phyloP scores from a whole-genome alignment of 2,797 vertebrate genomes.

The Psittacula derbiana region DNA sequence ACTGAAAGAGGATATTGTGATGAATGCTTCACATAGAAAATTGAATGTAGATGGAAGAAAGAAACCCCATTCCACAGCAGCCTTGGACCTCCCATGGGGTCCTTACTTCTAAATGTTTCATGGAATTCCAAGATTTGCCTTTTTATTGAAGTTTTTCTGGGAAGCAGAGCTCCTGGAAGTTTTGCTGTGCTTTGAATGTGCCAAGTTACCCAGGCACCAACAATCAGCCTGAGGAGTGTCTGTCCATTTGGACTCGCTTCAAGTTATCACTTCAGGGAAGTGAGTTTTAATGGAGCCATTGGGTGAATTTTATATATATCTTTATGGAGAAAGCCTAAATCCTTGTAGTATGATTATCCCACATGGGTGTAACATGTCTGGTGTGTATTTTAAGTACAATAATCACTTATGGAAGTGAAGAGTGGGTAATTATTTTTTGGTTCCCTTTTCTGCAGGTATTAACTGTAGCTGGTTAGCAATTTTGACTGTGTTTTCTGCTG shows the following conservation, averaged over 20 bases:
- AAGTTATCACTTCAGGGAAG: neutral
- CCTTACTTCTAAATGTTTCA: neutral
- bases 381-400: neutral
- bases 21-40: rapidly evolving
- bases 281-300: neutral
- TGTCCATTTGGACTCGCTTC: rapidly evolving
- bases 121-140: neutral
- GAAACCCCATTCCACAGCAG: neutral
- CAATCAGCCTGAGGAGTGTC: no score
- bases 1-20: neutral
- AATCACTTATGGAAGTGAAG: rapidly evolving
- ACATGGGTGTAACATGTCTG: rapidly evolving
- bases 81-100: neutral
- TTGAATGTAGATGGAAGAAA: no score
- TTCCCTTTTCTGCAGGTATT: neutral
- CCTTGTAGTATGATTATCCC: neutral
- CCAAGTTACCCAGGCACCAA: rapidly evolving
- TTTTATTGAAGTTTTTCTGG: rapidly evolving
- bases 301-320: neutral
- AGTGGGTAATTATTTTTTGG: no score
- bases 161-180: neutral
- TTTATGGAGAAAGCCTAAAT: neutral
- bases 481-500: neutral
- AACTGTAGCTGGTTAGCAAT: neutral
- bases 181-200: neutral